Base-by-base conservation (phyloP, 2,113 vertebrate genomes). In the Numida meleagris region DNA sequence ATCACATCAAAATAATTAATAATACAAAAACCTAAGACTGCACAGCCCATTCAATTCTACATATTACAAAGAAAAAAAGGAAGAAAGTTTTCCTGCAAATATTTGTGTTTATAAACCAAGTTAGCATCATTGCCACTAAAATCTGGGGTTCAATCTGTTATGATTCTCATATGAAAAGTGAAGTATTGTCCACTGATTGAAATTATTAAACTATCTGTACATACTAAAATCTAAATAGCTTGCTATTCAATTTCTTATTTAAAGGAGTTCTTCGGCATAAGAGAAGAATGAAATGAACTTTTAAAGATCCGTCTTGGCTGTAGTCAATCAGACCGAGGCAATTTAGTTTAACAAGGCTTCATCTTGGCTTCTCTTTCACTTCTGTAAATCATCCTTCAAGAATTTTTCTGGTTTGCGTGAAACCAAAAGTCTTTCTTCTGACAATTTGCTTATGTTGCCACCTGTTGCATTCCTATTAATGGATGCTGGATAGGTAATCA, bases 331-430 rank as follows among this genome's bases (percentile, higher is more conserved):
- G 82, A 77, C 86, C 40, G 86, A 91, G 88, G 75, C 8, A 18
- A 67, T 95, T 94, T 70, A 84, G 82, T 77, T 94, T 91, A 96
- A 96, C 78, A 92, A 94, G 58, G 77, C 86, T 97, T 96, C 55
- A 82, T 73, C 95, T 68, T 85, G 83, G 67, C 55, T 82, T 90
- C 87, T 91, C 74, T 90, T 93, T 53, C 61, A 83, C 77, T 89
- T 96, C 92, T 94, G 82, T 23, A 27, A 95, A 93, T 23, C 8
- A 77, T 59, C 58, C 58, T 29, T 40, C 72, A 70, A 95, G 74
- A 38, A 70, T 13, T 9, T 58, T 33, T 24, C 14, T 24, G 43
- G 19, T 34, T 13, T 88, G 42, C 2, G 5, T 13, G 18, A 7
- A 77, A 68, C 12, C 14, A 59, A 25, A 63, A 5, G 2, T 10